Evolutionary conservation across 2,797 vertebrate species (phyloP).

Genomic region (Phoebastria nigripes): DNA sequence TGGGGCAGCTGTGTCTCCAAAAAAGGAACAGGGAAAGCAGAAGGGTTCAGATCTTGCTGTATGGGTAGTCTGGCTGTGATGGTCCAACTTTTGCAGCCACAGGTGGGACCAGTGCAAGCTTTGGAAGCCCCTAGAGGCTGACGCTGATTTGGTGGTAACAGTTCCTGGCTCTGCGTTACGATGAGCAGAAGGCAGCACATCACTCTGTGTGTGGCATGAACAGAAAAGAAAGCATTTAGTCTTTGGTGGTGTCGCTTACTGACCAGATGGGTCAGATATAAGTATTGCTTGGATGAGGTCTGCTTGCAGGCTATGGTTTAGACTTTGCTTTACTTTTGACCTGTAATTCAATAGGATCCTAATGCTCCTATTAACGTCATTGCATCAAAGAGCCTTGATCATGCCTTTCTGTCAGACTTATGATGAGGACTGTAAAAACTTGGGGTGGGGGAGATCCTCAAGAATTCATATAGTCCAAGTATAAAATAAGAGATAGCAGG

Average conservation of each 20-base stretch:
- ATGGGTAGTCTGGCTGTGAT: neutral
- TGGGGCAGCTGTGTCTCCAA: neutral
- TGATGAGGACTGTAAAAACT: neutral
- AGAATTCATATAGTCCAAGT: neutral
- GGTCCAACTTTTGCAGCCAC: neutral
- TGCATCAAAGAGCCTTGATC: neutral
- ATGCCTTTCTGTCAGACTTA: neutral
- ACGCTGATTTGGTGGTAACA: neutral
- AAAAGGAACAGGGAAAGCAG: neutral
- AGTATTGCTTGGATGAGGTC: neutral
- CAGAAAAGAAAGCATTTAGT: neutral
- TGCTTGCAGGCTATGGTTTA: neutral
- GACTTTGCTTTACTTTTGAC: neutral
- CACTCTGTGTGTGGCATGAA: neutral
- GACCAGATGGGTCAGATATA: neutral
- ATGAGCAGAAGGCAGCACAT: fast-evolving
- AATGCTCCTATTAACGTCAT: neutral
- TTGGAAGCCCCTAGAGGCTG: neutral
- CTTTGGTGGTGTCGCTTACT: neutral
- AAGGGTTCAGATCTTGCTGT: neutral
- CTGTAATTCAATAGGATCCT: neutral
- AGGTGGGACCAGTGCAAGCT: neutral
- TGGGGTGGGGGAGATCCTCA: neutral
- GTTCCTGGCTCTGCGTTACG: neutral
- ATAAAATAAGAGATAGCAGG: neutral